Base-by-base conservation (phyloP, 2,113 vertebrate genomes). In the Progne subis region DNA sequence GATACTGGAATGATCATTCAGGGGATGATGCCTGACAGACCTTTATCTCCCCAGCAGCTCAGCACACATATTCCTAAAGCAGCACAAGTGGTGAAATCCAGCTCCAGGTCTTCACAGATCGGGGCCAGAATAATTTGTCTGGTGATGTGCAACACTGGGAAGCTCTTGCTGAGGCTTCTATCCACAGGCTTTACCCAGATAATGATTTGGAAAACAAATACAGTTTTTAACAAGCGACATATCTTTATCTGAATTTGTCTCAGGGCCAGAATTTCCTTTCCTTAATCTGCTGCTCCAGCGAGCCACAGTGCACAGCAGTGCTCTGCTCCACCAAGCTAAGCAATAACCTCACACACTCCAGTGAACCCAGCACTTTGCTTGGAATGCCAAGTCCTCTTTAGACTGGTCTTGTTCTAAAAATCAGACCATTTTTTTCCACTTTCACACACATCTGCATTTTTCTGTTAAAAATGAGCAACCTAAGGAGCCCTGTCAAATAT, bases 191-290 rank as follows among this genome's bases (percentile, higher is more conserved):
- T 90, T 83, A 81, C 37, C 60, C 34, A 78, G 56, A 47, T 56
- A 87, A 89, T 21, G 28, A 84, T 60, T 44, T 82, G 65, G n/a
- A 89, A 92, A 78, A 79, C 39, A 88, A 84, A 79, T 23, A 47
- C 0, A 61, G 39, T 50, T 81, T 84, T 63, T 55, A 94, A 89
- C 29, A 56, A 68, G 81, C 2, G 6, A 59, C 9, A 3, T 59
- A 81, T 68, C 81, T 94, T 88, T 55, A 77, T 63, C 76, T n/a
- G 80, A 90, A 77, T 88, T 80, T 93, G 52, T 57, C 52, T 86
- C 11, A 8, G 68, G 32, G 80, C 23, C 76, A 77, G 28, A 34
- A 72, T 63, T 94, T 84, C 47, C 47, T 16, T 67, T 77, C 23
- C 44, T 19, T 55, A 19, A 86, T 72, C 82, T 77, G 46, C 46